Evolutionary conservation across 2,113 vertebrate genomes (phyloP), one percentile per base, ranked within the genome.

Genomic region (Saguinus imperator): DNA sequence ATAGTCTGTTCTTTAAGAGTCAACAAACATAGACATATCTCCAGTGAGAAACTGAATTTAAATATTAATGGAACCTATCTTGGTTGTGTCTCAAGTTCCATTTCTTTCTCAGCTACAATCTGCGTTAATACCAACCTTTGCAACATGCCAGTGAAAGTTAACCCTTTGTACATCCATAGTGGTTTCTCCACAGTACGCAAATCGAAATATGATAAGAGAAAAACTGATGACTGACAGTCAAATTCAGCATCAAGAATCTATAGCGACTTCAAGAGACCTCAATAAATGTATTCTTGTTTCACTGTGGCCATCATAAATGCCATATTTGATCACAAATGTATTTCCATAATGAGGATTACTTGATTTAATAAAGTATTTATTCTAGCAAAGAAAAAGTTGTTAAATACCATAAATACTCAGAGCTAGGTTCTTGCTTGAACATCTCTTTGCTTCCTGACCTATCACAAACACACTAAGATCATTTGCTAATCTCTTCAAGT

Each of bases 231-330:
- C 75, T 86, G 61, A 90, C 21, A 96, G 45, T 91, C 66, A 87
- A 95, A 93, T 73, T 93, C 21, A 97, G 95, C 92, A 45, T 55
- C 70, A 89, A 87, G 83, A 97, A 96, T 97, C 61, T 45, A 94
- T 48, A 96, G 88, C 70, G 97, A 52, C 32, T 95, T 89, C 86
- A 96, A 79, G 70, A 91, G 75, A 82, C 77, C 50, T 86, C 87
- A 72, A 95, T 37, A 81, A 97, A 95, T 52, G 7, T 58, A 43
- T 87, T 98, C 94, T 55, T 87, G 32, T 94, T 88, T 52, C 83
- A 97, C 86, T 95, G 35, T 91, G 72, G 88, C 58, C 32, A 61
- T 25, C 29, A 57, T 55, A 89, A n/a, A 66, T 29, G 66, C 58
- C 25, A 95, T 95, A 79, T 85, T 86, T 88, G 85, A 76, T 84